Base-by-base conservation (phyloP, 37 sponge, comb jelly and placozoan genomes). In the Tethya wilhelma region DNA sequence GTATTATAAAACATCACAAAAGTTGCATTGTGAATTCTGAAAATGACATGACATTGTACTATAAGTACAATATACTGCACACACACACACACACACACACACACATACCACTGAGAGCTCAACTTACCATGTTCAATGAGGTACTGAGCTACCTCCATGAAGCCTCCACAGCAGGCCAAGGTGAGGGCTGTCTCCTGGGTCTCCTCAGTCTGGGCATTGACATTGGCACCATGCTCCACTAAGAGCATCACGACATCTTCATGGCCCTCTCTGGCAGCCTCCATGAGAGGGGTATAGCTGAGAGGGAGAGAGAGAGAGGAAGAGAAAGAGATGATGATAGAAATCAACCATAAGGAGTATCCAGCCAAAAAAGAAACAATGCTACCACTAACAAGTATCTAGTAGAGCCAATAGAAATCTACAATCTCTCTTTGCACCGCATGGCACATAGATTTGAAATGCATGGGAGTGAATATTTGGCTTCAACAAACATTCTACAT, bases 101-200 rank as follows among this genome's bases (percentile, higher is more conserved):
- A 66, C 56, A 59, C 64, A 71, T 49, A 59, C 64, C 39, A 37
- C 6, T 14, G 7, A 14, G 12, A 38, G 38, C 68, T 9, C 9
- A 5, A 66, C 78, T 67, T 14, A 88, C 91, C 87, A 70, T 86
- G 75, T 17, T 89, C 83, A 4, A 86, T 56, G 26, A 93, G 79
- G 78, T 78, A 90, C 67, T 86, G 76, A 33, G 64, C 83, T 31
- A 90, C 87, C 28, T 86, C 82, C 1, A 93, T 29, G 79, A 93
- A 86, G 1, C 94, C 94, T 4, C 94, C 94, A 73, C 90, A 93
- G 71, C 91, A 81, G 22, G 94, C 83, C 44, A 93, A 79, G 6
- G 90, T 93, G 26, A 93, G 91, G 1, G 94, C 90, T 11, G 94
- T 93, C 87, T 93, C 94, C 63, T 93, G 94, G 6, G 94, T 93